Conservation (phyloP, 92 coral and sea anemone genomes). For the Zoanthus gigantus region DNA sequence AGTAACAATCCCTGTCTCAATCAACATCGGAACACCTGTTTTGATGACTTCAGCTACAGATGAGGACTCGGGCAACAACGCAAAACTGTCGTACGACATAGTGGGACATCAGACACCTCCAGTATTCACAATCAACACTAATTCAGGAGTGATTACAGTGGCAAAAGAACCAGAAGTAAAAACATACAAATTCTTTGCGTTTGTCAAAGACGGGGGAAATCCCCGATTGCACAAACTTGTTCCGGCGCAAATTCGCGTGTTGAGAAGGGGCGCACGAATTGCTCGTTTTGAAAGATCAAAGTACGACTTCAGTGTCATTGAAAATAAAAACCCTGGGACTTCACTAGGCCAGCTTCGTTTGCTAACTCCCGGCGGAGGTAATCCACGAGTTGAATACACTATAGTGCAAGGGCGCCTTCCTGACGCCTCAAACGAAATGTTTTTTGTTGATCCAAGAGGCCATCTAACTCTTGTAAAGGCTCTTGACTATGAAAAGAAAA, state of each 20-base stretch:
- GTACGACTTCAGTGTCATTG: conserved; percentile 73
- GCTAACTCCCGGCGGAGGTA: conserved; percentile 69
- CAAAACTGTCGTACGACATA: conserved; percentile 82
- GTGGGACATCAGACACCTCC: conserved; percentile 98
- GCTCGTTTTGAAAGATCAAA: conserved; percentile 78
- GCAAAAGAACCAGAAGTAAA: conserved; percentile 83
- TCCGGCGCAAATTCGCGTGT: conserved; percentile 74
- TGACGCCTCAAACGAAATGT: conserved; percentile 61
- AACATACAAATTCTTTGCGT: conserved; percentile 86
- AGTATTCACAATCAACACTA: conserved; percentile 77
- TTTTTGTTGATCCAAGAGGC: conserved; percentile 75
- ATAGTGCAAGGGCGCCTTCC: conserved; percentile 77
- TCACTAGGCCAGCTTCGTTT: conserved; percentile 63
- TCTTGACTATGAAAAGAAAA: conserved; percentile 81
- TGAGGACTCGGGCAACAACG: conserved; percentile 86
- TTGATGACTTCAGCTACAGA: conserved; percentile 90
- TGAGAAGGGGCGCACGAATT: conserved; percentile 68
- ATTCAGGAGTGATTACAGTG: conserved; percentile 76
- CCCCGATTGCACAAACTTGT: conserved; percentile 73
- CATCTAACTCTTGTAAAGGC: conserved; percentile 56
- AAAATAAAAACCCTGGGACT: conserved; percentile 52
- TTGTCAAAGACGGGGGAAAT: conserved; percentile 86
- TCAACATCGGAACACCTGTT: conserved; percentile 72
- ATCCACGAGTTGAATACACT: conserved; percentile 69
- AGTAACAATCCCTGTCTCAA: conserved; percentile 77